Evolutionary conservation across 2,888 invertebrate species (phyloP), one percentile per base, ranked within the genome.

Genomic region (Zonitis immaculata): DNA sequence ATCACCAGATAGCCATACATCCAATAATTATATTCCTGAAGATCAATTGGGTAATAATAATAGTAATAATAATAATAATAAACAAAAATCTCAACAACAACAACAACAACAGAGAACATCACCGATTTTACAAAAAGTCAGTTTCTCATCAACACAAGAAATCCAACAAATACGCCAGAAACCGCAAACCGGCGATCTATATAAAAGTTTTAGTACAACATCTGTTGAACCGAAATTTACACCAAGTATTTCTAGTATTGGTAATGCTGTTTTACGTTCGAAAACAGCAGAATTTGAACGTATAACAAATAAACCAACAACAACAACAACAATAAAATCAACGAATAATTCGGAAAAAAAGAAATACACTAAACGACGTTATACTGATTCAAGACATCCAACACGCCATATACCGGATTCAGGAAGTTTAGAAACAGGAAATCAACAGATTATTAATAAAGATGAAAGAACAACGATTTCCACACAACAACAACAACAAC

Each of bases 271-370:
- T 18, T 69, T 86, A 57, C 77, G 81, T 59, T 85, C 84, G 2
- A 83, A 84, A 72, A 85, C 86, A 1, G 85, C 83, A 0, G 85
- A 86, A 66, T 85, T 86, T 63, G 86, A 86, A 65, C 76, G 81
- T 62, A 81, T 84, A 70, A 71, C 79, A 45, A 75, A 68, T 61
- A 81, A 77, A 62, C 79, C 82, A 56, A 59, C 71, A 2, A 59
- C 66, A 4, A 78, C 75, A 60, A 62, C 61, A 4, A 58, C 61
- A 20, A 51, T 64, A 3, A 48, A 62, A 3, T 62, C 65, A 9
- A 60, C 66, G 12, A 58, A 66, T 7, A 66, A 69, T 20, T 69
- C 73, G 22, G 82, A 82, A 11, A 81, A 80, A 56, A 82, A 83
- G 61, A 82, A 83, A 61, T 82, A 83, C 64, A 80, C 81, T 4